Conservation (phyloP, 2,797 vertebrate genomes). For the Saxicola maurus region DNA sequence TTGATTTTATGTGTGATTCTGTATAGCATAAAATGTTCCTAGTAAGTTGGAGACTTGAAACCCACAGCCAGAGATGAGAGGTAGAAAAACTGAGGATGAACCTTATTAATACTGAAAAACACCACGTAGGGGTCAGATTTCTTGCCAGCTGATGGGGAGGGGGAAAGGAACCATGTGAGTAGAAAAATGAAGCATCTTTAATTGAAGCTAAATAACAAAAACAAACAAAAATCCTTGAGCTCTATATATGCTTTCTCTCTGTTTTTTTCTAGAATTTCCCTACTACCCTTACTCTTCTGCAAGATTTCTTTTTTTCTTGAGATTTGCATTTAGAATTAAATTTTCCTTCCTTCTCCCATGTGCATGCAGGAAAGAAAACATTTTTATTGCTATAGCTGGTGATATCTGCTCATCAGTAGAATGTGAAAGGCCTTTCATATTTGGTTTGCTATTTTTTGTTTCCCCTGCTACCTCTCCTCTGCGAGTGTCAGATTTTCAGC, state of each 20-base stretch:
- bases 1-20: not conserved
- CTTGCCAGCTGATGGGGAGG: not conserved
- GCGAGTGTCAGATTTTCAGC: not conserved
- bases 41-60: not conserved
- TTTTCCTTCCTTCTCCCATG: constrained; percentile 3
- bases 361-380: constrained; percentile 7
- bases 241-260: not conserved
- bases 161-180: not conserved
- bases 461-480: not conserved
- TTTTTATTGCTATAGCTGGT: constrained; percentile 21
- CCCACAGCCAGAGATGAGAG: not conserved
- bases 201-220: not conserved
- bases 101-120: not conserved
- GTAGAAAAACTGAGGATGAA: not conserved
- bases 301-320: not conserved
- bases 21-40: not conserved
- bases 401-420: constrained; percentile 1
- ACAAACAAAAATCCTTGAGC: not conserved
- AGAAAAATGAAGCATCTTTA: not conserved
- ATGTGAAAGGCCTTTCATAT: constrained; percentile 5
- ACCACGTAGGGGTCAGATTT: not conserved
- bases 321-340: constrained; percentile 36
- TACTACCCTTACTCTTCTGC: not conserved
- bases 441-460: constrained; percentile 28
- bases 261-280: constrained; percentile 14